Percentiles rank a stretch among this genome's conserved stretches.
Evolutionary conservation across 2,888 invertebrate genomes (phyloP).

Genomic region (Noctuana brunneofusca): DNA sequence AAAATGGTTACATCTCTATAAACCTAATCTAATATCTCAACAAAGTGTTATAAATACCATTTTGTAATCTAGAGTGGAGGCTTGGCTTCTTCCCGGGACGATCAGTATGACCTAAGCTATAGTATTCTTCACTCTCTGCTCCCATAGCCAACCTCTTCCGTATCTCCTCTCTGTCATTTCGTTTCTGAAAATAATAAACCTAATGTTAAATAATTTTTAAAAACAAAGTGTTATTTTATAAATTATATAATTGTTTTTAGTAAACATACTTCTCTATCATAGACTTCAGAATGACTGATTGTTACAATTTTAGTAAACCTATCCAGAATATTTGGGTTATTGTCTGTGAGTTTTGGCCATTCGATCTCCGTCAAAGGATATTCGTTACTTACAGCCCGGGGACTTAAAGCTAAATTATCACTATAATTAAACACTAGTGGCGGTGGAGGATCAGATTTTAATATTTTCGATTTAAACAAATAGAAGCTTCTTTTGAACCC

Average conservation of each 20-base stretch:
- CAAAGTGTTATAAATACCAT: slow-evolving; percentile 77
- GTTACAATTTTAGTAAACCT: slow-evolving; percentile 76
- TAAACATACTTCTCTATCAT: slow-evolving; percentile 55
- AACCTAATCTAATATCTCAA: background rate
- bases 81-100: slow-evolving; percentile 92
- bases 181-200: slow-evolving; percentile 84
- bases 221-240: background rate
- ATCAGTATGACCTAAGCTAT: slow-evolving; percentile 83
- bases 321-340: slow-evolving; percentile 73
- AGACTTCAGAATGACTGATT: slow-evolving; percentile 51
- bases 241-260: slow-evolving; percentile 20
- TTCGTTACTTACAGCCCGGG: slow-evolving; percentile 78
- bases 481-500: slow-evolving; percentile 63
- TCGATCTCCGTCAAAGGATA: slow-evolving; percentile 77
- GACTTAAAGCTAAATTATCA: slow-evolving; percentile 76
- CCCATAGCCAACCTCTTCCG: slow-evolving; percentile 94
- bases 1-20: too few species aligned
- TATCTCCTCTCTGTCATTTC: slow-evolving; percentile 96
- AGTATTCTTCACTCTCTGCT: slow-evolving; percentile 89
- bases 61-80: slow-evolving; percentile 93
- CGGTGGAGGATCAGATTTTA: slow-evolving; percentile 53
- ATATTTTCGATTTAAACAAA: slow-evolving; percentile 63
- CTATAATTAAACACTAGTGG: slow-evolving; percentile 56
- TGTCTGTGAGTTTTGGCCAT: slow-evolving; percentile 80
- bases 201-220: background rate